Conservation (phyloP, 2,113 vertebrate species). For the Ginglymostoma cirratum region DNA sequence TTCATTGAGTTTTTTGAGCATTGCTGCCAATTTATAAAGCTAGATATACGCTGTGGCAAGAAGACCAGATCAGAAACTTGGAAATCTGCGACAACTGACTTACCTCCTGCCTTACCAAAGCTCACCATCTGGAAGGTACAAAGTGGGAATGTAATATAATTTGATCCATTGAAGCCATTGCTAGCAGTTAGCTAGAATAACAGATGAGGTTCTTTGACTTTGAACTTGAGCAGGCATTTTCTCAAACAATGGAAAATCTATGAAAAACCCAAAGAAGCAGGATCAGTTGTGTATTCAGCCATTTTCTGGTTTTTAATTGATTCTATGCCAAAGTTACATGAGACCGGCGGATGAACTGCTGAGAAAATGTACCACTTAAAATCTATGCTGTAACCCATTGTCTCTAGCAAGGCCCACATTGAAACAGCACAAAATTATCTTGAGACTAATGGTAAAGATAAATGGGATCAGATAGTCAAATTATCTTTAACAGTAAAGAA, state of each 20-base stretch:
- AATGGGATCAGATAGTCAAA: neutral
- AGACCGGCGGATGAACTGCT: neutral
- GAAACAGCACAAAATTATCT: neutral
- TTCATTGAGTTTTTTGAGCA: neutral
- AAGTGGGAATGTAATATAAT: too few relatives aligned
- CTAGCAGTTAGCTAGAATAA: too few relatives aligned
- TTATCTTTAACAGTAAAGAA: neutral
- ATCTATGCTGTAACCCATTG: neutral
- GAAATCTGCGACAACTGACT: too few relatives aligned
- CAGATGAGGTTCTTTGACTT: neutral
- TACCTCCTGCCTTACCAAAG: too few relatives aligned
- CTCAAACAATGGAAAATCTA: neutral
- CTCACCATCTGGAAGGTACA: too few relatives aligned
- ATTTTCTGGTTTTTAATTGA: neutral
- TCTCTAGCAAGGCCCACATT: neutral
- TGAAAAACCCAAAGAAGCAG: neutral
- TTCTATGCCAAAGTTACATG: neutral
- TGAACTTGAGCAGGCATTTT: neutral
- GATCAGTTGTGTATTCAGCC: neutral
- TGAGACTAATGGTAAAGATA: neutral
- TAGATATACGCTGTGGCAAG: too few relatives aligned
- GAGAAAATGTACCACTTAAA: neutral
- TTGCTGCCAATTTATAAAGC: neutral
- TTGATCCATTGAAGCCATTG: too few relatives aligned
- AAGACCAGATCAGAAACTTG: too few relatives aligned